Base-by-base conservation (phyloP, 2,888 invertebrate species). In the Trachelus troglodyta region DNA sequence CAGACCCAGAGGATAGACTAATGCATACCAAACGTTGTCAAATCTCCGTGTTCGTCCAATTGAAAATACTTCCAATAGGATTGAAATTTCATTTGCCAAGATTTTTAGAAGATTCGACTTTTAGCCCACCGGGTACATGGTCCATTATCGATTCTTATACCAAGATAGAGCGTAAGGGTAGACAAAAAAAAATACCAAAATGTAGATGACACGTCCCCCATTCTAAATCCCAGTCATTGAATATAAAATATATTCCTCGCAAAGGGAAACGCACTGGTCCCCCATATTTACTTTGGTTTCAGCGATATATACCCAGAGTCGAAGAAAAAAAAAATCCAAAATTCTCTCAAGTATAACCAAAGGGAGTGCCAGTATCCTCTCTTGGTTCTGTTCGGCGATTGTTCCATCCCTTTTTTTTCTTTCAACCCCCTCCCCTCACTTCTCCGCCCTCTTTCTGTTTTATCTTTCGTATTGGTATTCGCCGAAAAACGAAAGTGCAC, bases 1-100 rank as follows among this genome's bases (percentile, higher is more conserved):
- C 40, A 6, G 2, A 15, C 15, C 15, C 40, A 35, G n/a, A 34
- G 80, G 80, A 79, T 82, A 82, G 84, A 84, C 85, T 86, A 86
- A 88, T 87, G 89, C 88, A 88, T 88, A 87, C 86, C 82, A 86
- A 88, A 88, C 85, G 85, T 86, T 83, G 84, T 83, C 84, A 84
- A 81, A 81, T 81, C 79, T 87, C 84, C 85, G n/a, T 73, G 77
- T 37, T 40, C 40, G 15, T 15, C 74, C 34, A 84, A 87, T 87
- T 86, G 87, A 87, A 86, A 87, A 85, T 84, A 83, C 84, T 84
- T 85, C 81, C 81, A 79, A 80, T 40, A 15, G 40, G 15, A 15
- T 40, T 40, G 40, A 40, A 40, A 40, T 40, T 40, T 15, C 40
- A 40, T 40, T 40, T 40, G 40, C 40, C 40, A 40, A 40, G 40